Base-by-base conservation (phyloP, 2,888 invertebrate genomes). In the Metopia argyrocephala region DNA sequence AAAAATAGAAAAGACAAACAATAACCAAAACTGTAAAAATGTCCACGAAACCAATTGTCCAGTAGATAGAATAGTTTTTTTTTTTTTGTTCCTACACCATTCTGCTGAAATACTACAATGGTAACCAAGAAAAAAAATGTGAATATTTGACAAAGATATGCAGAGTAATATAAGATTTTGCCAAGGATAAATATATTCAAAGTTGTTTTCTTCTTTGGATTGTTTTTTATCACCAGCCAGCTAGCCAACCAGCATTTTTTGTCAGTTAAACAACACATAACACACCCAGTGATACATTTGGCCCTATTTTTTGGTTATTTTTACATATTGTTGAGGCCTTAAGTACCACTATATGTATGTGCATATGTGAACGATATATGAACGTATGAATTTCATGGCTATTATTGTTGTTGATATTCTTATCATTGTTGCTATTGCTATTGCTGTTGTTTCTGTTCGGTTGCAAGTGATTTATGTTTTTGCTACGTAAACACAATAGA, bases 11-110 rank as follows among this genome's bases (percentile, higher is more conserved):
- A 56, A 48, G 27, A 31, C 5, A 15, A 62, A 68, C 73, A 74
- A 66, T 74, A 79, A 65, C 82, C 66, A 73, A 38, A 78, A 76
- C 71, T 71, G 71, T 78, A 82, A 79, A 82, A 82, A 82, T 79
- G 71, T 79, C 48, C 76, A 68, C 64, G 59, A 79, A 79, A 82
- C 79, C 79, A 82, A 82, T 79, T 79, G 82, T 82, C 73, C 79
- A 65, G 69, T 46, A 79, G 69, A 78, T 66, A 56, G 15, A 38
- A 38, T 12, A 15, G 38, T 3, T 15, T 15, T 2, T 38, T 38
- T 38, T 38, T 6, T 38, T 6, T 12, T 15, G 15, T 38, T 3
- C 15, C 15, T 15, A 1, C 38, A 38, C 15, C 9, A 12, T 38
- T 38, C 9, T 15, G 15, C 38, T 38, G 15, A 0, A 9, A 3